Base-by-base conservation (phyloP, 2,797 vertebrate species). In the Spondyliosoma cantharus region DNA sequence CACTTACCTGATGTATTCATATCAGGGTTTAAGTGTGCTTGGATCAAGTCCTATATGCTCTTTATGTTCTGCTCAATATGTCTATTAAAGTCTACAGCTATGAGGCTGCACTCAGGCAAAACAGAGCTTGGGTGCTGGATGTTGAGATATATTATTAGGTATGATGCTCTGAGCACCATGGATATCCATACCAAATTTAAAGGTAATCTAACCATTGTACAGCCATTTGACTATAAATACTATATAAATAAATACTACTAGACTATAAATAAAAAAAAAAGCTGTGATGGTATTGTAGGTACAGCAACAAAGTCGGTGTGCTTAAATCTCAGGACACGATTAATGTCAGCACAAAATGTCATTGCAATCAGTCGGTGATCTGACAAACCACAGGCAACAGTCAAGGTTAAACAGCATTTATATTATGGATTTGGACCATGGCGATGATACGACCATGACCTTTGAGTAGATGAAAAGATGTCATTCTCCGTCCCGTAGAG, bases 401-500 rank as follows among this genome's bases (percentile, higher is more conserved):
- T 71, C 46, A 76, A 64, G 43, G 69, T 77, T 16, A 50, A 46
- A 61, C 20, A 61, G 58, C 22, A 60, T 42, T 66, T 37, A 37
- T 43, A 62, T 48, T 22, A 63, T 13, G 2, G 43, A 67, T 66
- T 64, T 0, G 2, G 16, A 48, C 15, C 12, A 53, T 19, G 45
- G 75, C 16, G 45, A 77, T 42, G 25, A 81, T 11, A 52, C 5
- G 3, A 61, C 43, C 2, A 24, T 80, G 75, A 83, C 80, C 80
- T 80, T 79, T 75, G 13, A 52, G 13, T 29, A 37, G 53, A 71
- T 79, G 58, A 76, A 73, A 76, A 70, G 0, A 48, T 59, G 50
- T 64, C 9, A 25, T 22, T 68, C 24, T 52, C 43, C 19, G 19
- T 62, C 53, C 42, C 11, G 49, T 8, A 29, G 50, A 43, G 42